These are phyloP conservation scores for Schizothorax lantsangensis DNA, from an alignment of 2,797 vertebrate species.

Conservation along the genomic window DNA sequence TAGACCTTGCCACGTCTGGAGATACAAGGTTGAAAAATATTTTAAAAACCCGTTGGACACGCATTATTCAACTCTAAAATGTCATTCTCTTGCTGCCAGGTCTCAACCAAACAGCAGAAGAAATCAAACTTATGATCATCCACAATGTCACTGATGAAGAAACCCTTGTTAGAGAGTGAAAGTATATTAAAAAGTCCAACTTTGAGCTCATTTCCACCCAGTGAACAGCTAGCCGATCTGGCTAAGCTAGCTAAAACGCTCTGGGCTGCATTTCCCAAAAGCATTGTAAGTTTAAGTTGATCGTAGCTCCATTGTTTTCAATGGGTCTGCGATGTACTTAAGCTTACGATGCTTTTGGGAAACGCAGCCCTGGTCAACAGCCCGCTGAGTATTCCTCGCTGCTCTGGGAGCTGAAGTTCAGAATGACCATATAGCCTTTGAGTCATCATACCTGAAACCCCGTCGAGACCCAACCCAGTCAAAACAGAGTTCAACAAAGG, in stretches of 20 bases:
- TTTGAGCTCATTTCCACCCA: neutral
- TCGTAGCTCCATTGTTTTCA: too few species aligned
- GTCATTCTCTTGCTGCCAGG: constrained; percentile 2
- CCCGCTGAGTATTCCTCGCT: neutral
- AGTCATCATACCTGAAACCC: neutral
- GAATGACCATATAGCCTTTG: neutral
- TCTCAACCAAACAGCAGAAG: constrained; percentile 12
- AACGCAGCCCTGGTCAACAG: neutral
- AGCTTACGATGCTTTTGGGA: too few species aligned
- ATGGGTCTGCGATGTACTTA: too few species aligned
- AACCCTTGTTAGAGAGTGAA: neutral
- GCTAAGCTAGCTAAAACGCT: too few species aligned
- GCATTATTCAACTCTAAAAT: neutral
- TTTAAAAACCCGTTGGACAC: neutral
- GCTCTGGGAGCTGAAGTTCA: neutral
- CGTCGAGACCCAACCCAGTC: neutral
- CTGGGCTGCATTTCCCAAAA: too few species aligned
- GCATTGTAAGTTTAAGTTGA: too few species aligned
- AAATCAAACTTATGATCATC: neutral
- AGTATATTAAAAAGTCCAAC: too few species aligned
- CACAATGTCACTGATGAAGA: neutral
- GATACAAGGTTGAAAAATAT: neutral
- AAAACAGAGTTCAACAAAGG: too few species aligned
- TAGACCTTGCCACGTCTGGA: neutral
- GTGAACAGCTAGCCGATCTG: too few species aligned